Evolutionary conservation across 2,888 invertebrate genomes (phyloP).

Genomic region (Lepidocyrtinus sp.): DNA sequence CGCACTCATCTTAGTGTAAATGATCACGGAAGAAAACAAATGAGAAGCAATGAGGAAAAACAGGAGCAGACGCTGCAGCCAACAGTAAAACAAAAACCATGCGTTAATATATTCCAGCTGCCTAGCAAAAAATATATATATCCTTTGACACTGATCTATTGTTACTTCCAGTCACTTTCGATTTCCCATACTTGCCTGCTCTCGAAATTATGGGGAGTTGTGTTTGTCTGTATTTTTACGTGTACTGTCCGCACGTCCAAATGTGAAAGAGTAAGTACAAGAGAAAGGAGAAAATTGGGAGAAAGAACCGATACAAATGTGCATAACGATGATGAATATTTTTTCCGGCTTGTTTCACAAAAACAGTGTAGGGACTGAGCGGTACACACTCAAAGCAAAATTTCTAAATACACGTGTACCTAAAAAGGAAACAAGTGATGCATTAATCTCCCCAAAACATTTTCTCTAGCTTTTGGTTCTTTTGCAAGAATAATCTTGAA

Average conservation of each 20-base stretch:
- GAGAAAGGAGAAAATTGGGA: slow-evolving; percentile 20
- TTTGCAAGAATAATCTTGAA: background rate
- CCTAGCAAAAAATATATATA: slow-evolving; percentile 52
- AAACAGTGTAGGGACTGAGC: background rate
- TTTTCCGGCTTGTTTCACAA: slow-evolving; percentile 3
- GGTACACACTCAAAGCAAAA: background rate
- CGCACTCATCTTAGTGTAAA: background rate
- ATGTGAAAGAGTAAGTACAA: slow-evolving; percentile 9
- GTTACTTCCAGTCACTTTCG: slow-evolving; percentile 61
- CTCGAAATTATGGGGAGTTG: too few species aligned
- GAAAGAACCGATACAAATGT: slow-evolving; percentile 42
- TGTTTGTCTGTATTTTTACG: slow-evolving; percentile 7
- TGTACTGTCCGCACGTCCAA: background rate
- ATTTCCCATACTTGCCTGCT: slow-evolving; percentile 51
- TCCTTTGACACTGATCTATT: slow-evolving; percentile 62
- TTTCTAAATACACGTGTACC: background rate
- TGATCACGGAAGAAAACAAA: background rate
- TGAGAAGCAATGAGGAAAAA: slow-evolving; percentile 7
- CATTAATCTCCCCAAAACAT: background rate
- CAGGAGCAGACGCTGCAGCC: background rate
- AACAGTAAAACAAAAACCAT: slow-evolving; percentile 5
- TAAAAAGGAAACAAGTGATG: background rate
- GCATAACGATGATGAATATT: slow-evolving; percentile 58
- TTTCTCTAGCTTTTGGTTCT: too few species aligned
- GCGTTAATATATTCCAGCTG: slow-evolving; percentile 53